Evolutionary conservation across 2,888 invertebrate species (phyloP), one percentile per base, ranked within the genome.

Genomic region (Drosophila ustulata): DNA sequence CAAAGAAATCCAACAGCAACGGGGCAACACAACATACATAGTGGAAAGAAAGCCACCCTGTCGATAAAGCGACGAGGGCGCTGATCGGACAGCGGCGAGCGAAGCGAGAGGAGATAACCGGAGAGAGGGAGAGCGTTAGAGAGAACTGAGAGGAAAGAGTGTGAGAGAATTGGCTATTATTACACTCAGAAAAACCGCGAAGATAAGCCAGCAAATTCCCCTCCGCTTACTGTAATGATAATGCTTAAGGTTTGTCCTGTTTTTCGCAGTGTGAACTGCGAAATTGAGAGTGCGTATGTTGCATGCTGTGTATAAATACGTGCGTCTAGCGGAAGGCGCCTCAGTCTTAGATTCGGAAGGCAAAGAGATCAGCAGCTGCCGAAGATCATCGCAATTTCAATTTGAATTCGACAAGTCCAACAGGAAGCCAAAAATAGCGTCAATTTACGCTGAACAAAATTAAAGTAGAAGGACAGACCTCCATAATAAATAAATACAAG

Each of bases 221-320:
- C 25, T 18, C 9, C 13, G 6, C 8, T 6, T 4, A 26, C 1
- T 3, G 13, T 13, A 25, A 7, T 3, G 18, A 3, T 47, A 32
- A 18, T 34, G 2, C 34, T 25, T 7, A 2, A 23, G 7, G n/a
- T n/a, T n/a, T 3, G 25, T 34, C 9, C 9, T 13, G 2, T 53
- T 66, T 65, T 26, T 13, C 58, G 41, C 51, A 63, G 76, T 75
- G 76, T 32, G 6, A 6, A 56, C 25, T 13, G 58, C n/a, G 46
- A 53, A 49, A 28, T 25, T 34, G 53, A 55, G 52, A 47, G 70
- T 79, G 76, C 61, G 73, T 69, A 68, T 65, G 63, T 28, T 64
- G 65, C 59, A 77, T 59, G 74, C 61, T 66, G 65, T 67, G 52
- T 87, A 87, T 83, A 83, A 83, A 83, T 78, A 81, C 82, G 72